Conservation (phyloP, 2,888 invertebrate genomes). For the Dichetophora obliterata region DNA sequence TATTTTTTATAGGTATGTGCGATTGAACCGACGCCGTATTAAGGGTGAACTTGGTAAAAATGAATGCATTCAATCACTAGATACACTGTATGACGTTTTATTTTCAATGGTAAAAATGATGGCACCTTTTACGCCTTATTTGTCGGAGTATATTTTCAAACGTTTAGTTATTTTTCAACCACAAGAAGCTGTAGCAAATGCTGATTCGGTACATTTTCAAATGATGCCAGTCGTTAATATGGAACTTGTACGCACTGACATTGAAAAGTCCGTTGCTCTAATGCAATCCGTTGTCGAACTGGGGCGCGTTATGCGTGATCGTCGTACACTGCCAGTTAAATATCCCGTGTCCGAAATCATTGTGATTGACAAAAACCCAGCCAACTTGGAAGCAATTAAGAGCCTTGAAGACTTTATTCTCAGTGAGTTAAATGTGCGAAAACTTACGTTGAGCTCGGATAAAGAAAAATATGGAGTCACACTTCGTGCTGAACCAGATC, state of each 20-base stretch:
- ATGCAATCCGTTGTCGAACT: conserved; percentile 98
- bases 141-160: conserved; percentile 96
- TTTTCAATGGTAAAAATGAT: conserved; percentile 91
- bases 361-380: conserved; percentile 88
- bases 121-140: conserved; percentile 97
- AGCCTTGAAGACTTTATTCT: conserved; percentile 87
- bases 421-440: conserved; percentile 93
- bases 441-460: conserved; percentile 86
- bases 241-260: conserved; percentile 82
- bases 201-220: conserved; percentile 91
- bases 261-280: conserved; percentile 89
- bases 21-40: conserved; percentile 94
- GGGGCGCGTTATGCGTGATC: conserved; percentile 91
- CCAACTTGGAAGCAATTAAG: conserved; percentile 82
- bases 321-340: conserved; percentile 94
- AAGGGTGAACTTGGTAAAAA: conserved; percentile 89
- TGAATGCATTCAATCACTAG: conserved; percentile 87
- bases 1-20: conserved; percentile 78
- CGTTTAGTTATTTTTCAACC: conserved; percentile 78
- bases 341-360: conserved; percentile 96
- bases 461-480: conserved; percentile 93
- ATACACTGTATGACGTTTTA: conserved; percentile 89
- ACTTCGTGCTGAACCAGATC: conserved; percentile 94
- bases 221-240: conserved; percentile 84
- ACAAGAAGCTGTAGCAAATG: conserved; percentile 67